phyloP scores from a whole-genome alignment of 2,888 invertebrate species.

The Drosophila mettleri region DNA sequence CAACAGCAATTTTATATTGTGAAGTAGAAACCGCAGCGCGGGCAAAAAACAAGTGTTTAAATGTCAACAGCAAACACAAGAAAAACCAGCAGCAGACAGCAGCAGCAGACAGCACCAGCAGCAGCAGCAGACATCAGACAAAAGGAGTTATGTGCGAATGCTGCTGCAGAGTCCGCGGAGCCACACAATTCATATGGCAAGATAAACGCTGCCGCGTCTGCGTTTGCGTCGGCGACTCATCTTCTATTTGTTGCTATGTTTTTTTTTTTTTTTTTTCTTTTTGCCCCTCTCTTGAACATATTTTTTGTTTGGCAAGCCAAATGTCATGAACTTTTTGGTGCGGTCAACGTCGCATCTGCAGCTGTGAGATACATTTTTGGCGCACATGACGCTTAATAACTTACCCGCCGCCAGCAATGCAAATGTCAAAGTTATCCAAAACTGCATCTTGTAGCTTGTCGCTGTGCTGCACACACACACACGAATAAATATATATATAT shows the following conservation, averaged over 20 bases:
- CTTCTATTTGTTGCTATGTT: conserved; percentile 50
- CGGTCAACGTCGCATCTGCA: conserved; percentile 40
- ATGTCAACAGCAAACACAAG: conserved; percentile 72
- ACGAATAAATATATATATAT: background rate
- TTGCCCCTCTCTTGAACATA: too few relatives aligned
- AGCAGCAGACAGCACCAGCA: conserved; percentile 7
- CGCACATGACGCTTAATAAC: conserved; percentile 65
- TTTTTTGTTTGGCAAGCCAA: conserved; percentile 33
- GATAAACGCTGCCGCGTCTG: conserved; percentile 47
- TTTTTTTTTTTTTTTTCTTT: conserved; percentile 12
- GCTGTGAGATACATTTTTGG: conserved; percentile 60
- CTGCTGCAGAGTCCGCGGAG: conserved; percentile 40
- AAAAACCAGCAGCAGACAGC: conserved; percentile 59
- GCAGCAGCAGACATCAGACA: conserved; percentile 30
- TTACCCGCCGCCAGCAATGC: conserved; percentile 72
- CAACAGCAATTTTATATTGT: conserved; percentile 50
- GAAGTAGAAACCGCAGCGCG: conserved; percentile 60
- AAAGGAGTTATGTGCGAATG: conserved; percentile 50
- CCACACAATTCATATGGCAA: conserved; percentile 65
- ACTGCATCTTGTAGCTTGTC: conserved; percentile 64
- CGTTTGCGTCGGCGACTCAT: conserved; percentile 58
- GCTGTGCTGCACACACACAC: conserved; percentile 21
- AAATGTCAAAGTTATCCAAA: conserved; percentile 81
- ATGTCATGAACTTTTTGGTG: conserved; percentile 59
- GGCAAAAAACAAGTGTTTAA: conserved; percentile 76